These are phyloP conservation scores for Drosophila pachea DNA, from an alignment of 1,140 invertebrate genomes.

Conservation along the genomic window DNA sequence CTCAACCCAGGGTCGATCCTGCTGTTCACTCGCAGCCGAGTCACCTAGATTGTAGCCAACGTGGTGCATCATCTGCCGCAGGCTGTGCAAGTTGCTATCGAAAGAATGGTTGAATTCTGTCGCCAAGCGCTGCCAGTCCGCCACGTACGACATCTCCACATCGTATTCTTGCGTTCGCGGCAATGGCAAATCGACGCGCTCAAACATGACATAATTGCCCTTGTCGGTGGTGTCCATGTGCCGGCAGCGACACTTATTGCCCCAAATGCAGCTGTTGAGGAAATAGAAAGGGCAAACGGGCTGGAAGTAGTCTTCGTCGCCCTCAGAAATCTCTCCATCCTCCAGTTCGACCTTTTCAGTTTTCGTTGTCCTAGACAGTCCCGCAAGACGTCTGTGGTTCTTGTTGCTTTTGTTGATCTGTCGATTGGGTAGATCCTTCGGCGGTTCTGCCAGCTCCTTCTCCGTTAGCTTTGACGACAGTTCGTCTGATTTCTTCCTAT, in stretches of 20 bases:
- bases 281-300: conserved; percentile 41
- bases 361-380: too few relatives aligned
- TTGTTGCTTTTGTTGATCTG: neutral
- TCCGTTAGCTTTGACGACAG: too few relatives aligned
- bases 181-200: conserved; percentile 22
- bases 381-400: too few relatives aligned
- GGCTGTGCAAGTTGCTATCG: neutral
- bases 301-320: neutral
- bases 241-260: conserved; percentile 29
- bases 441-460: too few relatives aligned
- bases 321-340: conserved; percentile 43
- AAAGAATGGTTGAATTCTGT: neutral
- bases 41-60: conserved; percentile 5
- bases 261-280: conserved; percentile 37
- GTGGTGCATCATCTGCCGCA: conserved; percentile 7
- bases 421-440: too few relatives aligned
- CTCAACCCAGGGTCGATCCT: neutral
- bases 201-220: conserved; percentile 58
- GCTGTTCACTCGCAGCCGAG: neutral
- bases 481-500: too few relatives aligned
- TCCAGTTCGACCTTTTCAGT: conserved; percentile 24
- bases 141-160: neutral
- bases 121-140: neutral
- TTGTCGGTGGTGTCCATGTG: conserved; percentile 11
- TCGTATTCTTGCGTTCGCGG: neutral